These are phyloP conservation scores for Apostichopus leukothele DNA, from an alignment of 53 echinoderm and acorn worm species.

Conservation along the genomic window DNA sequence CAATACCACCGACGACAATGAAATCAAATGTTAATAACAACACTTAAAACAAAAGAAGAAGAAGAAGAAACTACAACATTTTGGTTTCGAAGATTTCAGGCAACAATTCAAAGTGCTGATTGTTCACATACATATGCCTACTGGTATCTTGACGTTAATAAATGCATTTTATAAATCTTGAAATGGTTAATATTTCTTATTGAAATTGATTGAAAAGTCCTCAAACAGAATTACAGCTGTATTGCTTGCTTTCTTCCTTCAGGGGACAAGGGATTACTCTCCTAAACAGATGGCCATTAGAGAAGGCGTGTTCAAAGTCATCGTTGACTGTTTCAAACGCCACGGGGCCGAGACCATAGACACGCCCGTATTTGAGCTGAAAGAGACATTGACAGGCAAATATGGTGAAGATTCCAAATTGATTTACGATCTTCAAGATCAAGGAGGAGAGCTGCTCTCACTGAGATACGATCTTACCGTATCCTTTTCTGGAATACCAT, in stretches of 20 bases:
- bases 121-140: too few species aligned
- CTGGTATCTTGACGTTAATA: too few species aligned
- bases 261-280: constrained; percentile 94
- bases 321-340: constrained; percentile 89
- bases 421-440: constrained; percentile 95
- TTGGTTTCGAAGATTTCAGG: too few species aligned
- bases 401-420: constrained; percentile 98
- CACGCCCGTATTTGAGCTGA: constrained; percentile 98
- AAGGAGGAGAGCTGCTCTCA: constrained; percentile 90
- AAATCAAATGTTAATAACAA: too few species aligned
- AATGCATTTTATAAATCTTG: too few species aligned
- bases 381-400: constrained; percentile 96
- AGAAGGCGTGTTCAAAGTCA: constrained; percentile 86
- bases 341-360: constrained; percentile 98
- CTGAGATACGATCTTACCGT: constrained; percentile 97
- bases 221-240: too few species aligned
- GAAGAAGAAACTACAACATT: too few species aligned
- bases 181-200: too few species aligned
- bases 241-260: background rate
- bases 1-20: too few species aligned
- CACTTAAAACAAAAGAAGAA: too few species aligned
- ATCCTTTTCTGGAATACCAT: constrained; percentile 76
- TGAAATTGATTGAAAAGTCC: too few species aligned
- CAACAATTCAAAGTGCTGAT: too few species aligned
- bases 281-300: constrained; percentile 98